Evolutionary conservation across 2,113 vertebrate genomes (phyloP).

Genomic region (Gambusia affinis): DNA sequence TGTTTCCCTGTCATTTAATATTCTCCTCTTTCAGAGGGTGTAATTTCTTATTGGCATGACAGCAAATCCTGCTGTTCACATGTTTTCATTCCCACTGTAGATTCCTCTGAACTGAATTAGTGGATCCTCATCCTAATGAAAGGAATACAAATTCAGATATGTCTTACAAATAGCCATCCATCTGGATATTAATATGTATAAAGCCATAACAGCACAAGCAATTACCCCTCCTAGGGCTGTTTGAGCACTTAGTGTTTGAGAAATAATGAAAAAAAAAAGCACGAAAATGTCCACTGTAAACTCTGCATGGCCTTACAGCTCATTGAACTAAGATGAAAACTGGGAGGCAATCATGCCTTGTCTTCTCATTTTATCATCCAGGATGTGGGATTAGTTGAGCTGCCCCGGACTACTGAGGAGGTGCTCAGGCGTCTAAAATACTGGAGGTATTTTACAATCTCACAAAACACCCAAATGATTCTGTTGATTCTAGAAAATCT

Average conservation of each 20-base stretch:
- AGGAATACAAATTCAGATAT: too few relatives aligned
- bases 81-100: not conserved
- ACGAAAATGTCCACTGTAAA: conserved; percentile 5
- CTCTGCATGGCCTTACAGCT: conserved; percentile 16
- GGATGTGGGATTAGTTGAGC: not conserved
- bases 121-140: too few relatives aligned
- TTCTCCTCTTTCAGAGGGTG: too few relatives aligned
- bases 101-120: not conserved
- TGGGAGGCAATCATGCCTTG: not conserved
- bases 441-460: conserved; percentile 18
- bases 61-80: not conserved
- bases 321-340: conserved; percentile 18
- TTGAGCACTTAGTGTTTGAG: not conserved
- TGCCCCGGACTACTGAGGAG: conserved; percentile 9
- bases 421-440: conserved; percentile 10
- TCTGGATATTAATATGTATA: not conserved
- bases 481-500: conserved; percentile 12
- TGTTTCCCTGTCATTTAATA: not conserved
- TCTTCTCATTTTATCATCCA: conserved; percentile 19
- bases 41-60: not conserved
- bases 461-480: conserved; percentile 2
- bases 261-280: not conserved
- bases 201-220: not conserved
- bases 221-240: not conserved
- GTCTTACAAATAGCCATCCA: not conserved